Evolutionary conservation across 2,113 vertebrate species (phyloP).

Genomic region (Phylloscopus whistleri): DNA sequence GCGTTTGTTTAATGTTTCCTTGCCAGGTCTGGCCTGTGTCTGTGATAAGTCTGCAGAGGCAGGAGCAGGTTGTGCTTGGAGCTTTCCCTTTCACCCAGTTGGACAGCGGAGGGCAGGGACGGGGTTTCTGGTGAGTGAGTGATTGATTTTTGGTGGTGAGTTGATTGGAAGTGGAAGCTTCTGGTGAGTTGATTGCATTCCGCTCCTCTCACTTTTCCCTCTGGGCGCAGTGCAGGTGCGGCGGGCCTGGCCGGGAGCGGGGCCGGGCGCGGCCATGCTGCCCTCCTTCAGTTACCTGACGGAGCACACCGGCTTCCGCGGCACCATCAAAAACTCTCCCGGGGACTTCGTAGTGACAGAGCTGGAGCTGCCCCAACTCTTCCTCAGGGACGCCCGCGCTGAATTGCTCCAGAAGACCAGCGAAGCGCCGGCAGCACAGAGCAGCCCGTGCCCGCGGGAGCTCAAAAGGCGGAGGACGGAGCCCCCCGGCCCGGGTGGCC

Average conservation of each 20-base stretch:
- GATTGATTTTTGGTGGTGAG: not conserved
- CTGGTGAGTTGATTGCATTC: rapidly evolving
- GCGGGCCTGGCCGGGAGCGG: conserved; percentile 23
- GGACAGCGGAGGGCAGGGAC: not conserved
- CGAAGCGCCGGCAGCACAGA: not conserved
- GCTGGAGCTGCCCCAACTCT: conserved; percentile 71
- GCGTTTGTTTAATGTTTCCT: not conserved
- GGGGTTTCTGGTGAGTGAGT: not conserved
- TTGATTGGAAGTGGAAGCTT: not conserved
- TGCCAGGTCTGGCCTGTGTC: not conserved
- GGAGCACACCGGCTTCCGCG: conserved; percentile 83
- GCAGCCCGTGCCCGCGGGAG: not conserved
- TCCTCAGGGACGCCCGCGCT: conserved; percentile 13
- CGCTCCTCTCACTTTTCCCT: rapidly evolving
- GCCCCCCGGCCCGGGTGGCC: not conserved
- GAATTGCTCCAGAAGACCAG: not conserved
- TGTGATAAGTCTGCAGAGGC: not conserved
- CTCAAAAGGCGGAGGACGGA: not conserved
- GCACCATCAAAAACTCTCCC: conserved; percentile 85
- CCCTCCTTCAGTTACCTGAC: conserved; percentile 73
- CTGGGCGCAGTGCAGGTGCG: not conserved
- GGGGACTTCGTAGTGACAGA: conserved; percentile 89
- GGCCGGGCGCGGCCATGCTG: not conserved
- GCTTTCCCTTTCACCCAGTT: conserved; percentile 22
- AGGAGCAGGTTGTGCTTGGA: not conserved